Evolutionary conservation across 1,140 invertebrate species (phyloP).

Genomic region (Scylla paramamosain): DNA sequence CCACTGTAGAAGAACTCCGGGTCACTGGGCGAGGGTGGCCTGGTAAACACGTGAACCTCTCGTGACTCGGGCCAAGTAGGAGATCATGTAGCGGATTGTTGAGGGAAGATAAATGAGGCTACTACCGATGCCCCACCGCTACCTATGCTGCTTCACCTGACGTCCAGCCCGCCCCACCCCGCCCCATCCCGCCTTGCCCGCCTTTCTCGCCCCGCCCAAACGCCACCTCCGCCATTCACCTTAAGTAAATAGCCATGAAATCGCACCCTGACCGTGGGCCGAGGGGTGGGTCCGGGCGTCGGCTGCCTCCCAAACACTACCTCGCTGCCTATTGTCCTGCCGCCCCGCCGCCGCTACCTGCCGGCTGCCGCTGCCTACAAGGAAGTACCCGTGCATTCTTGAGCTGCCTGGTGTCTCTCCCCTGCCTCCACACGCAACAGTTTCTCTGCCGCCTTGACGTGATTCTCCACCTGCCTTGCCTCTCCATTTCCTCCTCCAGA

Average conservation of each 20-base stretch:
- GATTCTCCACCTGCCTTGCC: too few species aligned
- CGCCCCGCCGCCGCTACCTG: background rate
- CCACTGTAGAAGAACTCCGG: too few species aligned
- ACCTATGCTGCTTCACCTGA: too few species aligned
- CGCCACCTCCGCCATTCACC: background rate
- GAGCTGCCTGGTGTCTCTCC: background rate
- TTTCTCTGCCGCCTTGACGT: too few species aligned
- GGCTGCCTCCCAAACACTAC: background rate
- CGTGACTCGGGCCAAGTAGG: background rate
- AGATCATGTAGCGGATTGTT: background rate
- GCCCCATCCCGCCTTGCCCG: too few species aligned
- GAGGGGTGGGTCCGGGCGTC: background rate
- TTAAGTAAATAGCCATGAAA: slow-evolving; percentile 1
- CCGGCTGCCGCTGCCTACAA: background rate
- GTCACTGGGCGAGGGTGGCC: too few species aligned
- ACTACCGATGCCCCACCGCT: too few species aligned
- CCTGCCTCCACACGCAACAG: too few species aligned
- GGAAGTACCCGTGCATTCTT: too few species aligned
- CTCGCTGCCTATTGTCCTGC: background rate
- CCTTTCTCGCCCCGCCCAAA: background rate
- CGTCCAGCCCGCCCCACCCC: too few species aligned
- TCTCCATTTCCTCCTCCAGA: background rate
- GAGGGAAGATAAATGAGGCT: background rate
- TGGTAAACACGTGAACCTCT: background rate
- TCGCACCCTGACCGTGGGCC: background rate